Evolutionary conservation across 2,888 invertebrate genomes (phyloP).

Genomic region (Sympetrum striolatum): DNA sequence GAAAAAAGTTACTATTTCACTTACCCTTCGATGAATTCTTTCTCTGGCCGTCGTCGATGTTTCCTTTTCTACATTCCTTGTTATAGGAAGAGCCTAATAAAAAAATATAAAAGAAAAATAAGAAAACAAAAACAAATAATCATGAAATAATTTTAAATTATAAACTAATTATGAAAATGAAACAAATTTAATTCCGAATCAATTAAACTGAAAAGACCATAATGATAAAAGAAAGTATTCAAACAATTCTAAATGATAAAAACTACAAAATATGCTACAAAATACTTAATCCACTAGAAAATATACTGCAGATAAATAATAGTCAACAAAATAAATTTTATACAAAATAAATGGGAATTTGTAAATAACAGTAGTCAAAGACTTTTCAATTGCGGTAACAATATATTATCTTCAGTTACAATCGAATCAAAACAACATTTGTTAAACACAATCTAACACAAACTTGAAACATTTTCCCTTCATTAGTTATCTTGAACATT

Average conservation of each 20-base stretch:
- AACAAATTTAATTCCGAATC: too few species aligned
- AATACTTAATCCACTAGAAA: too few species aligned
- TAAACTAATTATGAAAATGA: too few species aligned
- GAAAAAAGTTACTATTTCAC: neutral
- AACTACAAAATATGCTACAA: neutral
- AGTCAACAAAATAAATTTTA: neutral
- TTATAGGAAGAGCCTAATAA: neutral
- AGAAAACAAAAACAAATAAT: neutral
- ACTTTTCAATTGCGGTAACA: neutral
- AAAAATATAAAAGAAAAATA: neutral
- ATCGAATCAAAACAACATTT: slow-evolving; percentile 4
- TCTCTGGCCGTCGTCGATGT: neutral
- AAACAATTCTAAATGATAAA: neutral
- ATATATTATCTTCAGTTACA: slow-evolving; percentile 29
- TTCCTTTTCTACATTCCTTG: neutral
- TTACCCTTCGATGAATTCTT: neutral
- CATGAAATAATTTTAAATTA: neutral
- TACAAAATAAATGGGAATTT: neutral
- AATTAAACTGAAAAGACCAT: neutral
- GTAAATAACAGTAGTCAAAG: neutral
- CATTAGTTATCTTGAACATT: neutral
- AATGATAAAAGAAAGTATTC: neutral
- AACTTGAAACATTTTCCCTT: neutral
- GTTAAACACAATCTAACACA: neutral
- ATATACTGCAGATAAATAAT: neutral